phyloP scores from a whole-genome alignment of 64 coral and sea anemone species.

The Hydrozoanthus tunicans region DNA sequence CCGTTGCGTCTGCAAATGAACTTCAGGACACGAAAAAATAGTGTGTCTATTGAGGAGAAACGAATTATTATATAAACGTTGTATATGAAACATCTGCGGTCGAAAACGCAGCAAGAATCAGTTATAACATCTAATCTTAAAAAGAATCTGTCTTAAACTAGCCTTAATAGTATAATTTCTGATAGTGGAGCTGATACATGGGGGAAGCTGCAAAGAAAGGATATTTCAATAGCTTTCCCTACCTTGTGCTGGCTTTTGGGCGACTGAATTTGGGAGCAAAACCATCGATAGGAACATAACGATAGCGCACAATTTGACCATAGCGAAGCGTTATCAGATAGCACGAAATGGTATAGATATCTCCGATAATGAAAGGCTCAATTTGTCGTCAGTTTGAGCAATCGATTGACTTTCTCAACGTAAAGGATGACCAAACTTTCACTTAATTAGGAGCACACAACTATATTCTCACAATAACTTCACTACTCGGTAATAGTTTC shows the following conservation, averaged over 20 bases:
- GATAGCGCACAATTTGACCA: constrained; percentile 11
- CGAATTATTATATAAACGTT: no score
- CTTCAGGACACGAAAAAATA: no score
- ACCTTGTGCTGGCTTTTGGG: constrained; percentile 15
- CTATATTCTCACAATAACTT: neutral
- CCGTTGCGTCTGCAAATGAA: no score
- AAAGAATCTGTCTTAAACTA: no score
- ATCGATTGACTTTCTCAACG: neutral
- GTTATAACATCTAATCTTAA: no score
- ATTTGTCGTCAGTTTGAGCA: constrained; percentile 12
- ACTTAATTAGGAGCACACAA: neutral
- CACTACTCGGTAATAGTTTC: neutral
- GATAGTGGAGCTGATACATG: no score
- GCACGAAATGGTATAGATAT: constrained; percentile 41
- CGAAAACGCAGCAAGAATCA: no score
- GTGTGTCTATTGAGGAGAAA: no score
- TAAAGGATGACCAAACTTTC: no score
- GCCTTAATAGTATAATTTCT: no score
- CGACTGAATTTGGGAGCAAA: neutral
- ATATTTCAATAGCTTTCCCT: neutral
- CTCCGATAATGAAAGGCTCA: constrained; percentile 13
- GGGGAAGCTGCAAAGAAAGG: neutral
- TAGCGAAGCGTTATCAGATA: constrained; percentile 43
- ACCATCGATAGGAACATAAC: neutral
- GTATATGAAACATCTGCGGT: no score